Evolutionary conservation across 2,888 invertebrate genomes (phyloP), one percentile per base, ranked within the genome.

Genomic region (Caenorhabditis sp.): DNA sequence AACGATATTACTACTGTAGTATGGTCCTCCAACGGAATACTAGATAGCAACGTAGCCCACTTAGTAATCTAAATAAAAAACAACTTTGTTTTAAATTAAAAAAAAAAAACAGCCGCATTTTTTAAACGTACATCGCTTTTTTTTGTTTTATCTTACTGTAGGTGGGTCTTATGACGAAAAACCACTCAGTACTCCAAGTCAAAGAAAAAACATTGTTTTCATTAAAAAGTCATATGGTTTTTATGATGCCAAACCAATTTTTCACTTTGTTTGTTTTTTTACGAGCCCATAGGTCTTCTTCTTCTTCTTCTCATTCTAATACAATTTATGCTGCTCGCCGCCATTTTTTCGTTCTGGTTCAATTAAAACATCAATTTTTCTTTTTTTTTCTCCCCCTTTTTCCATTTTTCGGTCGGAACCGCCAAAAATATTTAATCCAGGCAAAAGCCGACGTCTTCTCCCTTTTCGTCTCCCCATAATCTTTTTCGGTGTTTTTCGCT

Each of bases 371-470:
- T 43, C 43, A 14, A 43, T 12, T 43, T 43, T 43, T 43, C 17
- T 14, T 43, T 17, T 14, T 14, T 17, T 43, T 43, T 43, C 17
- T 14, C 17, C 14, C 17, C 17, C 17, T 12, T 43, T 43, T 36
- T 36, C 10, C n/a, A n/a, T 36, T 36, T 36, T 36, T 36, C 36
- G 36, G 36, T 38, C 59, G 52, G 31, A 17, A 52, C 59, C 52
- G 64, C 38, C 56, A 43, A 43, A 43, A 43, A 43, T 43, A 43
- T 43, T 43, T 43, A 43, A 43, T 43, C 43, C 43, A 43, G 43
- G 43, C 43, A 43, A 43, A 43, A 43, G 17, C 14, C 43, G 43
- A 7, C 43, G 2, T 43, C 14, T 63, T 58, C 59, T 60, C 38
- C 57, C 38, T 58, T 27, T 31, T 54, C 56, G 49, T 21, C 53